These are phyloP conservation scores for Tupiocoris notatus DNA, from an alignment of 2,888 invertebrate genomes.

Conservation along the genomic window DNA sequence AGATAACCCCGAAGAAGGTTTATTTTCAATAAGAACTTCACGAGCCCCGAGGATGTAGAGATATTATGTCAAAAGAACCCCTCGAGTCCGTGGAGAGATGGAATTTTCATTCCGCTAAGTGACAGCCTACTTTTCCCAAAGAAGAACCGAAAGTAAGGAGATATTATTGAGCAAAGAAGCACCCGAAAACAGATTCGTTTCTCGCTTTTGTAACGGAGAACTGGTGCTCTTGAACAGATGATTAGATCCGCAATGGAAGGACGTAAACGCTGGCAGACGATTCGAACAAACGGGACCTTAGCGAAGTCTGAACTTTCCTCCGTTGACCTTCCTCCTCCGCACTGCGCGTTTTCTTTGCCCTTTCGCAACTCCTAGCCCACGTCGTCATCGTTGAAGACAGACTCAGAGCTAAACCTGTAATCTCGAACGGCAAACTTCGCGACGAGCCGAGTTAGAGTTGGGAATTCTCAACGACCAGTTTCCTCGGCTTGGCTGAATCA, in stretches of 20 bases:
- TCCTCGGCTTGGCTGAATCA: neutral
- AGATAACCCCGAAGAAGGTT: too few species aligned
- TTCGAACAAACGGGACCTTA: neutral
- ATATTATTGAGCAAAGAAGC: too few species aligned
- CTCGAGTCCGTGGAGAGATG: too few species aligned
- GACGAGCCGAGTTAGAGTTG: neutral
- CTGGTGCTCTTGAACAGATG: too few species aligned
- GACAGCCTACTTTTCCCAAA: too few species aligned
- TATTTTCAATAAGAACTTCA: too few species aligned
- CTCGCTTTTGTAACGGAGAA: too few species aligned
- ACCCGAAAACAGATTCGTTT: too few species aligned
- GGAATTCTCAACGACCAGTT: neutral
- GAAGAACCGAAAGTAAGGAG: too few species aligned
- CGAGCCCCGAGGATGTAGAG: too few species aligned
- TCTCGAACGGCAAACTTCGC: constrained; percentile 21
- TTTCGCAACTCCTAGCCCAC: neutral
- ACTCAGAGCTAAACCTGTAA: neutral
- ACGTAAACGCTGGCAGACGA: neutral
- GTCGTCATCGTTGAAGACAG: neutral
- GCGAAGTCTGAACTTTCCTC: neutral
- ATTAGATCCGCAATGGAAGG: neutral
- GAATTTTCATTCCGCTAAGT: too few species aligned
- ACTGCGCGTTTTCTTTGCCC: neutral
- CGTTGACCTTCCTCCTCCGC: neutral
- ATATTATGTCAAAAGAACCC: too few species aligned